phyloP scores from a whole-genome alignment of 2,113 vertebrate genomes.

The Barbus barbus region DNA sequence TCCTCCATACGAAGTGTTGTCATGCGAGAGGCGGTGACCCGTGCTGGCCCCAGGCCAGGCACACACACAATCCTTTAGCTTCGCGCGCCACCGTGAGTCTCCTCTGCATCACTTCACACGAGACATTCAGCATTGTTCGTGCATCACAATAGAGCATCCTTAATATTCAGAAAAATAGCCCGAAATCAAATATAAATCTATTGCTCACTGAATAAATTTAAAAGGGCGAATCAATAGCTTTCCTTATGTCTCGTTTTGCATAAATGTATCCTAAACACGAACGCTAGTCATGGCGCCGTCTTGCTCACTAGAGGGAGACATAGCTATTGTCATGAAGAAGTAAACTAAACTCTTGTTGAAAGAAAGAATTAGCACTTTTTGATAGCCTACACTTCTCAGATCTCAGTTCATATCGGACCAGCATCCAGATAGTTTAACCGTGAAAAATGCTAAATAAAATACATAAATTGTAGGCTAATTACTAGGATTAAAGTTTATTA shows the following conservation, averaged over 20 bases:
- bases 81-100: slow-evolving; percentile 74
- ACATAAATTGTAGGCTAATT: too few relatives aligned
- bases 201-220: background rate
- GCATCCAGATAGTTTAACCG: too few relatives aligned
- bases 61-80: slow-evolving; percentile 67
- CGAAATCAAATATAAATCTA: background rate
- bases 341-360: background rate
- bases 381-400: background rate
- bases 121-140: slow-evolving; percentile 46
- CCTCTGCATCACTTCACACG: slow-evolving; percentile 70
- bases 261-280: background rate
- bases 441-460: too few relatives aligned
- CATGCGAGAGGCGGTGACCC: slow-evolving; percentile 72
- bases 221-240: background rate
- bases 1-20: slow-evolving; percentile 61
- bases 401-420: background rate
- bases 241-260: background rate
- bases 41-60: slow-evolving; percentile 68
- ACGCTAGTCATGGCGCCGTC: background rate
- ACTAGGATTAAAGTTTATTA: too few relatives aligned
- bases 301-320: slow-evolving; percentile 26
- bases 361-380: background rate
- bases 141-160: slow-evolving; percentile 20
- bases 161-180: background rate
- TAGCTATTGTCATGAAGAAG: background rate